A percentile compares a stretch with the other conserved stretches of the same genome.
Evolutionary conservation across 64 coral and sea anemone genomes (phyloP).

Genomic region (Stichodactyla helianthus): DNA sequence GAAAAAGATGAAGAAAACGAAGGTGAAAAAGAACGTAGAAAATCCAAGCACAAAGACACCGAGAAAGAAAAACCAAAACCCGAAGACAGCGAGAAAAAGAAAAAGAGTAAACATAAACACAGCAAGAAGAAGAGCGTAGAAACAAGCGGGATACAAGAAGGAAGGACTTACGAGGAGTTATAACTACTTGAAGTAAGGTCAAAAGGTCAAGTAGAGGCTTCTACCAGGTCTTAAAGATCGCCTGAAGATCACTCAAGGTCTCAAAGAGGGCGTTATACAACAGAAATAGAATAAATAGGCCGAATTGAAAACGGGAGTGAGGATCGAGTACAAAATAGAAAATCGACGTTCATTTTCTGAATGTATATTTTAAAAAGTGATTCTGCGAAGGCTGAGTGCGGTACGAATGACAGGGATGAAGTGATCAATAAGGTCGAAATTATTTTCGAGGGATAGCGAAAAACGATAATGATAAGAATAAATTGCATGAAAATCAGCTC

Average conservation of each 20-base stretch:
- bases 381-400: background rate
- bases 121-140: conserved; percentile 9
- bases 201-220: background rate
- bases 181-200: background rate
- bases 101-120: conserved; percentile 36
- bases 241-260: background rate
- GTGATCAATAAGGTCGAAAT: background rate
- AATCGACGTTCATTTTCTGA: no score
- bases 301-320: no score
- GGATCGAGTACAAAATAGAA: no score
- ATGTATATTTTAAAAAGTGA: background rate
- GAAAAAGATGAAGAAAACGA: conserved; percentile 50
- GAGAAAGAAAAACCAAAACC: conserved; percentile 40
- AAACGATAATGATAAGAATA: background rate
- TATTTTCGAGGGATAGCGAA: background rate
- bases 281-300: no score
- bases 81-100: conserved; percentile 51
- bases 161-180: conserved; percentile 41
- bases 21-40: conserved; percentile 30
- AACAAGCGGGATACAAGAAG: background rate
- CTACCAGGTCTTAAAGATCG: no score
- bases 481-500: background rate
- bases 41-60: conserved; percentile 27
- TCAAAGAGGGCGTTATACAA: background rate
- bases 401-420: background rate